Base-by-base conservation (phyloP, 2,797 vertebrate species). In the Notolepis coatsorum region DNA sequence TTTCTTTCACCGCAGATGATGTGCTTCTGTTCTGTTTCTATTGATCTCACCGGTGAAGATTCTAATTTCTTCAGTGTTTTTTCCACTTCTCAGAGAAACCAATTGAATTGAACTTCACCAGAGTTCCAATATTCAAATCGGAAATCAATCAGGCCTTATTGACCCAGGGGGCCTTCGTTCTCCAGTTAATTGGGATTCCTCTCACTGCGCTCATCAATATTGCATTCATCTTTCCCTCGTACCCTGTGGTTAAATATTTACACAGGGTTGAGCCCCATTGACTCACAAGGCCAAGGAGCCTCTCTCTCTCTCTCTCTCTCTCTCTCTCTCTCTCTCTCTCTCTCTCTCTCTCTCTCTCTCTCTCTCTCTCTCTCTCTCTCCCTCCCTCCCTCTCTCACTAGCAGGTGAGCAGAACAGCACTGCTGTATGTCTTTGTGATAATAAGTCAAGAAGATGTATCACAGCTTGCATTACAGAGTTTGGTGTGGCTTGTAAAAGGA, bases 181-280 rank as follows among this genome's bases (percentile, higher is more conserved):
- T 27, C 17, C 30, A 39, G n/a, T 31, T 12, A 10, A n/a, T 20
- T 47, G 47, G 17, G 31, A 35, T 30, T 48, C 9, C 57, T 67
- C 59, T 61, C 46, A 77, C 28, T 38, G 37, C 7, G 24, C 30
- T 84, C 33, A 80, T 80, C 12, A 51, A 85, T 70, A 17, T 75
- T 77, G 52, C 4, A 80, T 52, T 33, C 0, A 23, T 52, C 0
- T 56, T 56, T 70, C 43, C 45, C 49, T 42, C 52, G n/a, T n/a
- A 70, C 63, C 45, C 46, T 15, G 25, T 47, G 39, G 48, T 89
- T 82, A 87, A 91, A 88, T 85, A 92, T 91, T 87, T 50, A 84
- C 38, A 63, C 4, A 13, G 9, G 33, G 15, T 13, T 25, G 57
- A 49, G 61, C 46, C 46, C n/a, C n/a, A 39, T 37, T 41, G 27